phyloP scores from a whole-genome alignment of 2,113 vertebrate genomes.

The Malurus melanocephalus region DNA sequence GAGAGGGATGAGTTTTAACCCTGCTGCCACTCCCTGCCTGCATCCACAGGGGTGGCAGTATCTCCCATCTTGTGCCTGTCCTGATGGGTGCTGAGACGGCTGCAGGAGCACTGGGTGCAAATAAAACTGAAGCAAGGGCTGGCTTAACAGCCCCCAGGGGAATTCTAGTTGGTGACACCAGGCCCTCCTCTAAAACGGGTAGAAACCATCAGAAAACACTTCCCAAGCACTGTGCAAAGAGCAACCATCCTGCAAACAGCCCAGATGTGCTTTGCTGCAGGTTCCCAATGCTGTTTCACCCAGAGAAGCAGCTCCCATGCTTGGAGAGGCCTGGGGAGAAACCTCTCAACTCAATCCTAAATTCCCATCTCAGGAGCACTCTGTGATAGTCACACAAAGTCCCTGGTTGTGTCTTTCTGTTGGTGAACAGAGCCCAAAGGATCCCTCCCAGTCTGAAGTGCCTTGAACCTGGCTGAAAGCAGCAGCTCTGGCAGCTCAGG shows the following conservation, averaged over 20 bases:
- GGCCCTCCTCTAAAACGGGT: neutral
- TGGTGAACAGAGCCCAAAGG: fast-evolving
- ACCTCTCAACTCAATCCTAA: neutral
- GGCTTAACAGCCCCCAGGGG: neutral
- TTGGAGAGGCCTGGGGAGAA: neutral
- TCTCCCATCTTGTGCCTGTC: neutral
- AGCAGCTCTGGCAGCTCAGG: fast-evolving
- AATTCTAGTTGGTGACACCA: neutral
- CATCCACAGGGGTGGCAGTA: neutral
- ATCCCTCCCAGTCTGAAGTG: neutral
- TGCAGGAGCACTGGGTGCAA: neutral
- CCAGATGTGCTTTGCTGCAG: neutral
- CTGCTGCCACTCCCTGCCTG: neutral
- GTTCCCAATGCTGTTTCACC: neutral
- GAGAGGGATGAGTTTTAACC: neutral
- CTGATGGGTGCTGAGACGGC: neutral
- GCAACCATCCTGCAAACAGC: neutral
- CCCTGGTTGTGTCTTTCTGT: neutral
- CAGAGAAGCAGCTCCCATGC: neutral
- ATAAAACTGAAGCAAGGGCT: neutral
- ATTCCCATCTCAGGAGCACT: neutral
- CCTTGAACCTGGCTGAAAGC: neutral
- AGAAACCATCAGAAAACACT: neutral
- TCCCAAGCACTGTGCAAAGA: neutral
- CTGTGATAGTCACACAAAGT: neutral